Percentiles rank a stretch among this genome's conserved stretches.
Evolutionary conservation across 2,113 vertebrate species (phyloP).

Genomic region (Oreochromis tanganicae): DNA sequence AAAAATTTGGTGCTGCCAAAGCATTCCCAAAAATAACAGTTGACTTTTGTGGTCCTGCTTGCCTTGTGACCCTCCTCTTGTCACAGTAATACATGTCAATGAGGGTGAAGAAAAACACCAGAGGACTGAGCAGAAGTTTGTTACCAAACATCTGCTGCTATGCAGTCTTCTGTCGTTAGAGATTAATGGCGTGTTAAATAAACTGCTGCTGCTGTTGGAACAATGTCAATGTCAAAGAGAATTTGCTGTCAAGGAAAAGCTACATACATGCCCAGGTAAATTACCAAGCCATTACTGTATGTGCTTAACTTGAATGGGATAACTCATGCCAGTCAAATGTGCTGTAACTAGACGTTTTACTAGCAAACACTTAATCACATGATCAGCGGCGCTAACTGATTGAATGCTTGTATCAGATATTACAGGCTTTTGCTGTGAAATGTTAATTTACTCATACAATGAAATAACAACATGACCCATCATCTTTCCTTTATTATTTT

Average conservation of each 20-base stretch:
- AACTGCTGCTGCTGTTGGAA: slow-evolving; percentile 56
- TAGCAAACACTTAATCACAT: slow-evolving; percentile 1
- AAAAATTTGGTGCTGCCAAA: not conserved
- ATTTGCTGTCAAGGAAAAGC: slow-evolving; percentile 52
- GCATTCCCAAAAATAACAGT: not conserved
- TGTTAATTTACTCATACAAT: slow-evolving; percentile 29
- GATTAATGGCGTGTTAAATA: slow-evolving; percentile 73
- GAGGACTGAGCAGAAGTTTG: slow-evolving; percentile 53
- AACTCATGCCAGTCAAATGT: slow-evolving; percentile 29
- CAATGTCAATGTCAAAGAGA: slow-evolving; percentile 65
- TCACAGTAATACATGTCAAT: slow-evolving; percentile 36
- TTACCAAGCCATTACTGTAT: slow-evolving; percentile 42
- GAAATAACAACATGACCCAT: slow-evolving; percentile 26
- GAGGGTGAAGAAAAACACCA: slow-evolving; percentile 52
- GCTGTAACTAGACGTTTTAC: slow-evolving; percentile 28
- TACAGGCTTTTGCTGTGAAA: slow-evolving; percentile 51
- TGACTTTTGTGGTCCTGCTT: not conserved
- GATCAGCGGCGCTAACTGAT: not conserved
- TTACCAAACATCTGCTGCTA: slow-evolving; percentile 72
- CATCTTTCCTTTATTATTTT: not conserved
- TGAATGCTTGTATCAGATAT: slow-evolving; percentile 14
- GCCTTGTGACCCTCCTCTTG: slow-evolving; percentile 26
- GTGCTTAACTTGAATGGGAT: slow-evolving; percentile 33
- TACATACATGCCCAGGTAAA: slow-evolving; percentile 44
- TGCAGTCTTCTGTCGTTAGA: slow-evolving; percentile 60